These are phyloP conservation scores for Okamejei kenojei DNA, from an alignment of 2,797 vertebrate species.

Conservation along the genomic window DNA sequence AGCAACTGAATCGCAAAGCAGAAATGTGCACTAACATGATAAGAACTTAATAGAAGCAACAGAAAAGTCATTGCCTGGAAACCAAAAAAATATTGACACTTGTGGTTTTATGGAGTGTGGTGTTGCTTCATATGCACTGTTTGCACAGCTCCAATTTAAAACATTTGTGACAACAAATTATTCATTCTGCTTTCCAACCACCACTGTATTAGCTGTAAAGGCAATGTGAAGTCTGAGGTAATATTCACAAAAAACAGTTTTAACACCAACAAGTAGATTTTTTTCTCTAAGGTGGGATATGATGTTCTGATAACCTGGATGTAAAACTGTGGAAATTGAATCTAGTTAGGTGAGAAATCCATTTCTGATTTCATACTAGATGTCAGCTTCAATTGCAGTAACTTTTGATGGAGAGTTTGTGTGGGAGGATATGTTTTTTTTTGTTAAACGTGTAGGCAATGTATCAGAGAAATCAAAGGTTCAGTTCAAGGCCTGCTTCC, in stretches of 20 bases:
- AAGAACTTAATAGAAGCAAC: neutral
- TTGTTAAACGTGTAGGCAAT: neutral
- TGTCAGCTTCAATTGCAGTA: neutral
- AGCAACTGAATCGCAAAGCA: neutral
- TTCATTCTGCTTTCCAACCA: neutral
- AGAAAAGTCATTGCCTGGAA: slow-evolving; percentile 8
- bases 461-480: neutral
- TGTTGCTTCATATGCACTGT: neutral
- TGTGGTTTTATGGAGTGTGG: slow-evolving; percentile 8
- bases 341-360: neutral
- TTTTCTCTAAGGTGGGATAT: neutral
- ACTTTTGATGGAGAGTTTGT: neutral
- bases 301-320: neutral
- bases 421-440: neutral
- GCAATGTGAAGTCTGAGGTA: neutral
- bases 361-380: neutral
- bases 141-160: neutral
- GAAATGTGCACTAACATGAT: slow-evolving; percentile 16
- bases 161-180: neutral
- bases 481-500: neutral
- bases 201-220: neutral
- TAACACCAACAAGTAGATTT: too few species aligned
- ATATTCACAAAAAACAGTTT: neutral
- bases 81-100: slow-evolving; percentile 27
- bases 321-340: neutral